Conservation (phyloP, 2,113 vertebrate species). For the Phrynocephalus versicolor region DNA sequence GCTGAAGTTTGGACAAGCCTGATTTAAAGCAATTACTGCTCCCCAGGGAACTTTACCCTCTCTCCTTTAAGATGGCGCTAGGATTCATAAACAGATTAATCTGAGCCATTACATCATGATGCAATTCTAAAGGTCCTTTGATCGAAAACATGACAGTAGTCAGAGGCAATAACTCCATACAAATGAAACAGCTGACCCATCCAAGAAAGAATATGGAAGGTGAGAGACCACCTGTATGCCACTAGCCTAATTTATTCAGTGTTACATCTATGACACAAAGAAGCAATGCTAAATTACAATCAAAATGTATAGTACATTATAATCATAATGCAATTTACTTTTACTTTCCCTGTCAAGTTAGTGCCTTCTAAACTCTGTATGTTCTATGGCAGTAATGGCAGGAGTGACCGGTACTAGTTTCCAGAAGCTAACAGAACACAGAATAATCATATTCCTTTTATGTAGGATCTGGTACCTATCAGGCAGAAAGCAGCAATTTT, state of each 20-base stretch:
- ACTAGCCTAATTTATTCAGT: no score
- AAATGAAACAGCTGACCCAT: no score
- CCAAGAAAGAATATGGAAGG: no score
- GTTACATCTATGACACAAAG: no score
- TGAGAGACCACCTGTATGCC: no score
- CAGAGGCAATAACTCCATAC: no score
- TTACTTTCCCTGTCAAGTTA: background rate
- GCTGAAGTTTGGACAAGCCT: no score
- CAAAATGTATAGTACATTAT: no score
- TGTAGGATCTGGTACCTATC: background rate
- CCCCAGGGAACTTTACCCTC: background rate
- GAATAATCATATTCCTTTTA: background rate
- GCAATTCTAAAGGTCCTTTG: background rate
- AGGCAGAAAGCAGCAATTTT: background rate
- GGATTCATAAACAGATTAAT: background rate
- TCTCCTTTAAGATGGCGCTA: background rate
- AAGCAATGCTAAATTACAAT: no score
- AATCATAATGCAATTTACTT: no score
- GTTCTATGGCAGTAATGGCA: background rate
- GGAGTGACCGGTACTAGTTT: background rate
- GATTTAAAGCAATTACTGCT: background rate
- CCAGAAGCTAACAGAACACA: background rate
- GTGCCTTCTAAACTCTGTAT: background rate
- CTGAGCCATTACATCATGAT: background rate
- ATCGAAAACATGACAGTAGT: no score